Base-by-base conservation (phyloP, 2,797 vertebrate species). In the Hybognathus amarus region DNA sequence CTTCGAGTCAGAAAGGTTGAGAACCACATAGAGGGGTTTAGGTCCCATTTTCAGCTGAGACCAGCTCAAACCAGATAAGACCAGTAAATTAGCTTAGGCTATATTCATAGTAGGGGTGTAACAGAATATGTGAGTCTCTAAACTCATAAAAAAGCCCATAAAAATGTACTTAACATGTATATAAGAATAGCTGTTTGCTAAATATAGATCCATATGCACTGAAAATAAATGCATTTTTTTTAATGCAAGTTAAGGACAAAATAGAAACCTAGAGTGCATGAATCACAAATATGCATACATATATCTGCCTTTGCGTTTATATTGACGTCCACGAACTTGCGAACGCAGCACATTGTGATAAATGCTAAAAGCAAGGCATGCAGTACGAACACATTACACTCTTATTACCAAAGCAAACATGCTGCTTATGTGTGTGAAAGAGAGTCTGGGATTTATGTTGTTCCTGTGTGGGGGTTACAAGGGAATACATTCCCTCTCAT, bases 321-420 rank as follows among this genome's bases (percentile, higher is more conserved):
- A 50, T 24, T 18, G 30, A 1, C 11, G 24, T 75, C 40, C 15
- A 70, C 66, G 79, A 79, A 80, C 69, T 56, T 80, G 91, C 87
- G 90, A 86, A 89, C 90, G 85, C 75, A 87, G 47, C 67, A 61
- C 22, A 75, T 64, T 61, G 85, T 50, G 83, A 77, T 42, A 83
- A 82, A 88, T 85, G 67, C 83, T 66, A 24, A 69, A 18, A 50
- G 79, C 56, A 64, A 45, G 18, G 33, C 6, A 20, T 42, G 40
- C 63, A 42, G 20, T 30, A 64, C 68, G 20, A 52, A 68, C 5
- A 20, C 50, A 56, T 71, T 86, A 82, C n/a, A 73, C 68, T 12
- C 64, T 78, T 61, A 66, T 88, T 83, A 74, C 64, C 24, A 40
- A 83, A 86, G 83, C 59, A 82, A 78, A 80, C 50, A 76, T 69